Base-by-base conservation (phyloP, 2,797 vertebrate genomes). In the Dromococcyx pavoninus region DNA sequence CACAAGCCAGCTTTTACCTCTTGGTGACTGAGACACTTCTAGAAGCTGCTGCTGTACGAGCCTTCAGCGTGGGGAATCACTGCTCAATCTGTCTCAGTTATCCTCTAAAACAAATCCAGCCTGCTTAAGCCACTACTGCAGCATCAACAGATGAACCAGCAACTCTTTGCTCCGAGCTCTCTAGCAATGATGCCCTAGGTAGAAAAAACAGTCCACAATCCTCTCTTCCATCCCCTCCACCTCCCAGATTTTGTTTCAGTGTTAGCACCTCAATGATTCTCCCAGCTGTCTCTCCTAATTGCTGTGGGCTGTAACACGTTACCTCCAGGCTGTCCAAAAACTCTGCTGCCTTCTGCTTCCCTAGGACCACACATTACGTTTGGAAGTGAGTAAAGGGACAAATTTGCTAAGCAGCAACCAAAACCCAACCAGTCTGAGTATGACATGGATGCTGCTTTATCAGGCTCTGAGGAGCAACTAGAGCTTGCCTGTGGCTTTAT, bases 351-450 rank as follows among this genome's bases (percentile, higher is more conserved):
- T 72, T 53, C 44, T n/a, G 37, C 84, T 77, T 69, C 48, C 13
- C 21, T n/a, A 53, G 0, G 5, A 39, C 35, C 15, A 18, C 50
- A 60, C 22, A n/a, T 11, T 37, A 16, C 0, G 1, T 39, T 11
- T n/a, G 48, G 54, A 65, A n/a, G 32, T 0, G 15, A 92, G 51
- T 19, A 62, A 73, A 56, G 17, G 15, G 46, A 18, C 41, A 65
- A 57, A 69, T 37, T 4, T 39, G 28, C 72, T 48, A 28, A 53
- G 35, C 30, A 69, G 48, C 48, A 70, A 50, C 15, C 28, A 44
- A 80, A 78, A 72, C 17, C 1, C 28, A 5, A 30, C 30, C 44
- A 43, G 32, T 23, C 10, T 56, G 22, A 43, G 53, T 25, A 1
- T 80, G 53, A 80, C 41, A 51, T 0, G 12, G 24, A 61, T 67